Conservation (phyloP, 2,797 vertebrate species). For the Sebastes hubbsi region DNA sequence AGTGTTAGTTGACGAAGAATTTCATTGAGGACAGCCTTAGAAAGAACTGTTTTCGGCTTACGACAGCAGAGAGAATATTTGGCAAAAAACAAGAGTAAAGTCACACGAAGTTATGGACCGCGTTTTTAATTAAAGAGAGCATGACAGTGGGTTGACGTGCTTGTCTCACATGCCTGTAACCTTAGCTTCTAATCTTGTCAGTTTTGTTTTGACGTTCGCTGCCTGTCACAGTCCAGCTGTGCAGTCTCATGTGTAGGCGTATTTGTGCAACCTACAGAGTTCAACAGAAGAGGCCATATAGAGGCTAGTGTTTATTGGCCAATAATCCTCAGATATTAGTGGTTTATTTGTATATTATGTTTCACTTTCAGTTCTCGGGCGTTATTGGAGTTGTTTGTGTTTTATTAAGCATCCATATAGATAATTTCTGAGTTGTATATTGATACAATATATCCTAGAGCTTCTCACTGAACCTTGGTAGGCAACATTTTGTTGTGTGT, state of each 20-base stretch:
- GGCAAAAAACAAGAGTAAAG: slow-evolving; percentile 14
- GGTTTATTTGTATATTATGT: not conserved
- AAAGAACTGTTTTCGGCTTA: not conserved
- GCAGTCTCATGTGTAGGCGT: not conserved
- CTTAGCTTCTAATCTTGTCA: slow-evolving; percentile 40
- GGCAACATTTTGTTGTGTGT: slow-evolving; percentile 14
- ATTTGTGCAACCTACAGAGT: not conserved
- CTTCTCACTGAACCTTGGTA: not conserved
- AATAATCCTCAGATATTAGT: not conserved
- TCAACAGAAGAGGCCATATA: not conserved
- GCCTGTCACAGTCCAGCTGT: slow-evolving; percentile 27
- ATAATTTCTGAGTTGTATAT: not conserved
- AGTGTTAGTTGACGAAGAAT: not conserved
- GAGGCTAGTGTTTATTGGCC: not conserved
- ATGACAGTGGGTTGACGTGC: slow-evolving; percentile 8
- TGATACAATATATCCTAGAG: not conserved
- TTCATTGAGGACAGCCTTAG: not conserved
- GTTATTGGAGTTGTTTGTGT: not conserved
- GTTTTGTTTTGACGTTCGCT: slow-evolving; percentile 22
- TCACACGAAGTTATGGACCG: not conserved
- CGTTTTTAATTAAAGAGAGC: slow-evolving; percentile 32
- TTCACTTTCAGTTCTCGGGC: not conserved
- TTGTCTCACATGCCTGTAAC: slow-evolving; percentile 37
- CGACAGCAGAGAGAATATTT: not conserved
- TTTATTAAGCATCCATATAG: not conserved